Base-by-base conservation (phyloP, 2,888 invertebrate genomes). In the Drosophila phalerata region DNA sequence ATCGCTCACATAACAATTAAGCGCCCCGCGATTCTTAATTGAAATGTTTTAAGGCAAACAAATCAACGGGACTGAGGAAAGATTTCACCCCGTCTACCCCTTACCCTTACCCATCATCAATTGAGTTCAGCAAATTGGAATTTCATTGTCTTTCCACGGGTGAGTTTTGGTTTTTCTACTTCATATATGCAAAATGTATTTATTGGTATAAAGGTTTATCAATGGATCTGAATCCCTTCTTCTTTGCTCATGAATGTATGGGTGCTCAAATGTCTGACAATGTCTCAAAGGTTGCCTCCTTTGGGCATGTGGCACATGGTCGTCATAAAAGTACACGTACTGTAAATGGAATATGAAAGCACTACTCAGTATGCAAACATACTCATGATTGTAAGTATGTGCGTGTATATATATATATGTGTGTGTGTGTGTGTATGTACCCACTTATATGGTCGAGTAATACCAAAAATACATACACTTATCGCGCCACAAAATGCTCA, bases 391-490 rank as follows among this genome's bases (percentile, higher is more conserved):
- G 34, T 34, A 3, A 13, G 34, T 13, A 13, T 34, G 34, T 34
- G 10, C 5, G 13, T 13, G 32, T 51, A 17, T 42, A n/a, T n/a
- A n/a, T n/a, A n/a, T n/a, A n/a, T n/a, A n/a, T n/a, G 25, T 40
- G 6, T 53, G 15, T 42, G 25, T 55, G 37, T 49, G 5, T 40
- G 9, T 28, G 28, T 48, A 42, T 42, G 13, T 61, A 61, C 70
- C 52, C 67, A 67, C 67, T 74, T 78, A 74, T 74, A 74, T 74
- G 65, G 69, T 67, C 69, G 81, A 78, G 70, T 83, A 80, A 82
- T 80, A 78, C 81, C 83, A 67, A 78, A 82, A 82, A 82, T 82
- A 82, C 80, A 82, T 78, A 75, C 69, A 69, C 85, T 82, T 82
- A 82, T 82, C 81, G 80, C 72, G 57, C 37, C 30, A 84, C 65